Evolutionary conservation across 2,797 vertebrate species (phyloP).

Genomic region (Typhlichthys eigenmanni): DNA sequence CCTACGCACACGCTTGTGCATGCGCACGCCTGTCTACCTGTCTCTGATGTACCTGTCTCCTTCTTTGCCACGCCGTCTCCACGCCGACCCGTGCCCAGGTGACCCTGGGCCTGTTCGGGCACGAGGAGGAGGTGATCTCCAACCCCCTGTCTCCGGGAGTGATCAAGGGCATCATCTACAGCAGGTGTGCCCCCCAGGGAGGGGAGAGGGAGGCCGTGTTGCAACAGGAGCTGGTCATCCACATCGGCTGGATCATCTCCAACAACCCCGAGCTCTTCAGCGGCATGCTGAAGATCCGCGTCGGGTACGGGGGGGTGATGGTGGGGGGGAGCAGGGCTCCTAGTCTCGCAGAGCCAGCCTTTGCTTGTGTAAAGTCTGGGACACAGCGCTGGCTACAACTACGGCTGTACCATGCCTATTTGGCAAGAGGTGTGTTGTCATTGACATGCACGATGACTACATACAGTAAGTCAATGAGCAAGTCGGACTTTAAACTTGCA

Average conservation of each 20-base stretch:
- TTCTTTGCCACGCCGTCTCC: neutral
- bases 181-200: conserved; percentile 83
- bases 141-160: conserved; percentile 94
- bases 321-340: neutral
- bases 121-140: conserved; percentile 95
- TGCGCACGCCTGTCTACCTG: neutral
- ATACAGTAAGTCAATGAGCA: no score
- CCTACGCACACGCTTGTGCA: neutral
- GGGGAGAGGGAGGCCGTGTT: conserved; percentile 92
- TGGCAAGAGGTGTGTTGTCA: no score
- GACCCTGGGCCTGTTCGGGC: conserved; percentile 95
- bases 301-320: conserved; percentile 82
- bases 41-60: neutral
- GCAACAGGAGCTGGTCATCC: conserved; percentile 97
- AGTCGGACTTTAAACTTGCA: no score
- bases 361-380: no score
- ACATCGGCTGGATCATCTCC: conserved; percentile 97
- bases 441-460: no score
- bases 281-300: conserved; percentile 96
- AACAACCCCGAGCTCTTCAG: conserved; percentile 93
- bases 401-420: no score
- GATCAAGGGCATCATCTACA: conserved; percentile 95
- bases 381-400: no score
- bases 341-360: no score
- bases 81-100: conserved; percentile 77